Evolutionary conservation across 2,888 invertebrate genomes (phyloP), one percentile per base, ranked within the genome.

Genomic region (Erebia aethiops): DNA sequence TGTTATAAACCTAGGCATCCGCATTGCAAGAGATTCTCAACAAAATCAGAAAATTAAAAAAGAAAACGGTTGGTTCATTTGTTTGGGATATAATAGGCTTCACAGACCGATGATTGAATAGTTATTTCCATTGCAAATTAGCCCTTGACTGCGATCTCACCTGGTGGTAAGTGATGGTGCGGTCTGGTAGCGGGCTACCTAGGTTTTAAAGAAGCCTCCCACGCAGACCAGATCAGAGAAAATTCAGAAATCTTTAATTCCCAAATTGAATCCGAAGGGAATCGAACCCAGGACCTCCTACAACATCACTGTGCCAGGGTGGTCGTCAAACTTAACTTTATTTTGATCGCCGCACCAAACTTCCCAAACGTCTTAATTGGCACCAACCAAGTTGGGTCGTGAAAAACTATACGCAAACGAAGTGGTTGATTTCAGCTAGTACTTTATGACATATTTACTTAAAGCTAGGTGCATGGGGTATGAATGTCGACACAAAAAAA

Each of bases 11-110:
- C 78, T 77, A 81, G 77, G 84, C 86, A 72, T 74, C 70, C 74
- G 79, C 82, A 79, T 82, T 85, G 84, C 79, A 76, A 78, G 72
- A 72, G 75, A 74, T 41, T 41, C 56, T 68, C 66, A 16, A 7
- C 3, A 62, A 16, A n/a, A 60, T 16, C 2, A 10, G 13, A 57
- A 64, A 26, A 62, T 61, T 67, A 54, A 71, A 18, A 54, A 54
- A 8, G 8, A n/a, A 52, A 52, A 35, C 35, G 4, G 16, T 9
- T 8, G n/a, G 9, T 10, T 52, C 52, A 18, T 52, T 8, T 9
- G 16, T 52, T 52, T 16, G 8, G 16, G 8, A 10, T 3, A 46
- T 43, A 43, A 43, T 43, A 43, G 9, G 1, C 1, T 43, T 43
- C 10, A 2, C 43, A 5, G 43, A 26, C 26, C 26, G 26, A 26